Percentiles rank a stretch among this genome's conserved stretches.
These are phyloP conservation scores for Uropsilus gracilis DNA, from an alignment of 2,113 vertebrate species.

Conservation along the genomic window DNA sequence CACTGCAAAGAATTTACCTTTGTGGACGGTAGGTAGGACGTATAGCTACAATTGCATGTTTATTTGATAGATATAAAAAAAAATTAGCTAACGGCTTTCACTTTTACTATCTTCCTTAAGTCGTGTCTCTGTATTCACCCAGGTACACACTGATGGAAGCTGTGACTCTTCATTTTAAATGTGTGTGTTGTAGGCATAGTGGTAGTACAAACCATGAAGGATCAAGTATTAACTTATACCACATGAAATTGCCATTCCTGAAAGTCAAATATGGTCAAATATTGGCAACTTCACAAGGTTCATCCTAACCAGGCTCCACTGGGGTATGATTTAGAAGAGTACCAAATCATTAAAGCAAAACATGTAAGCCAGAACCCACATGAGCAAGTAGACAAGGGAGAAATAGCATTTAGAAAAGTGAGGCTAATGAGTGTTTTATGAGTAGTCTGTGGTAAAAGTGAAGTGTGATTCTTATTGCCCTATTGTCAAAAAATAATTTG, in stretches of 20 bases:
- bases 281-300: not conserved
- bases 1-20: slow-evolving; percentile 29
- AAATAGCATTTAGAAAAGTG: not conserved
- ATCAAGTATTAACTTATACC: not conserved
- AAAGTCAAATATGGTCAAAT: not conserved
- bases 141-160: not conserved
- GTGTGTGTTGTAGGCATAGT: not conserved
- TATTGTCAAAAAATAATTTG: not conserved
- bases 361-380: not conserved
- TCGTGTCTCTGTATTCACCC: not conserved
- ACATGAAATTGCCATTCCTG: not conserved
- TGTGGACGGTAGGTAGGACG: not conserved
- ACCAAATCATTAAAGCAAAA: not conserved
- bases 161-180: not conserved
- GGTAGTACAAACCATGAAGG: not conserved
- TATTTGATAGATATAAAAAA: not conserved
- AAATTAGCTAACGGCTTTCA: not conserved
- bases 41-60: not conserved
- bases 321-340: not conserved
- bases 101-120: not conserved
- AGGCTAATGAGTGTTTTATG: not conserved
- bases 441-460: not conserved
- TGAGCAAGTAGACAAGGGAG: not conserved
- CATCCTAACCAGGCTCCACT: not conserved
- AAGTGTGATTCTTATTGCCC: not conserved